These are phyloP conservation scores for Lepidonotus clava DNA, from an alignment of 2,888 invertebrate genomes.

Conservation along the genomic window DNA sequence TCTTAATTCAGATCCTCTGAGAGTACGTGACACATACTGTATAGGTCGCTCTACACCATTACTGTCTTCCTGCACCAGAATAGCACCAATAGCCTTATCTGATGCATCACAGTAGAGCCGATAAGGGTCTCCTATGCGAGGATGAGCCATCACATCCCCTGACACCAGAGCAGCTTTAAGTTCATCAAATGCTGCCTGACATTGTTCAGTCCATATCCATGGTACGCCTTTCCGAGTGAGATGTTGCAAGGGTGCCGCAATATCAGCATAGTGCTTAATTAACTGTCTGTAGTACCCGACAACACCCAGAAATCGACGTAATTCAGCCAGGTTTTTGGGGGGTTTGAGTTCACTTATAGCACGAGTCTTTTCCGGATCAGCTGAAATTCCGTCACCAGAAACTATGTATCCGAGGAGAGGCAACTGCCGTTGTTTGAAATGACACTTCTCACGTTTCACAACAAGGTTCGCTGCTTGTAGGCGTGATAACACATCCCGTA, in stretches of 20 bases:
- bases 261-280: conserved; percentile 44
- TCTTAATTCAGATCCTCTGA: background rate
- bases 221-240: conserved; percentile 16
- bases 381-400: conserved; percentile 51
- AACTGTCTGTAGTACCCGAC: conserved; percentile 52
- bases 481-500: conserved; percentile 54
- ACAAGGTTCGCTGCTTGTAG: conserved; percentile 54
- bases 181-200: conserved; percentile 43
- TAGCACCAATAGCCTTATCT: conserved; percentile 18
- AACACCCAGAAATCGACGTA: conserved; percentile 54
- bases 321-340: conserved; percentile 46
- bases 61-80: conserved; percentile 26
- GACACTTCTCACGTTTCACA: conserved; percentile 61
- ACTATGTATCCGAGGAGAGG: conserved; percentile 58
- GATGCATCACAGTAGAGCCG: conserved; percentile 12
- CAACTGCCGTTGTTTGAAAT: conserved; percentile 53
- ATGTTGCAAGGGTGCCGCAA: conserved; percentile 49
- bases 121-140: conserved; percentile 3
- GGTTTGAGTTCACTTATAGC: conserved; percentile 45
- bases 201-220: conserved; percentile 9
- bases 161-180: conserved; percentile 8
- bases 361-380: conserved; percentile 58
- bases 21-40: background rate
- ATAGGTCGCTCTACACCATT: conserved; percentile 34
- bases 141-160: conserved; percentile 9